A percentile compares a stretch with the other conserved stretches of the same genome.
Evolutionary conservation across 2,888 invertebrate genomes (phyloP).

Genomic region (Amblyjoppa proteus): DNA sequence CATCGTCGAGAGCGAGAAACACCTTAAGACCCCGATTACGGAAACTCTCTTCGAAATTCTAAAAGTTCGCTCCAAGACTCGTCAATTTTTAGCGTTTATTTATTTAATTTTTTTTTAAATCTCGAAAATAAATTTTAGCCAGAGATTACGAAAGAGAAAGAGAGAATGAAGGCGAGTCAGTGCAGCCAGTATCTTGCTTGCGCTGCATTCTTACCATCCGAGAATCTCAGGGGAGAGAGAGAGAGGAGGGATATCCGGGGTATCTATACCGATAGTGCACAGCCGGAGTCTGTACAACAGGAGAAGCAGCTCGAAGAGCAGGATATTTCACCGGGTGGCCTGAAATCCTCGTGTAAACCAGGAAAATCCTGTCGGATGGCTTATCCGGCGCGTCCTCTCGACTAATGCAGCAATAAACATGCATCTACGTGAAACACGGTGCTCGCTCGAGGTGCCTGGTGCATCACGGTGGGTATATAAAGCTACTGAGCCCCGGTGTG

Average conservation of each 20-base stretch:
- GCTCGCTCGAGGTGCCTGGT: conserved; percentile 54
- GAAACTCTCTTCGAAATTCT: background rate
- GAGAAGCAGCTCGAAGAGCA: conserved; percentile 36
- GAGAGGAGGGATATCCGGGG: background rate
- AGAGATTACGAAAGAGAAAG: conserved; percentile 6
- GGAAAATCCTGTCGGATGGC: conserved; percentile 75
- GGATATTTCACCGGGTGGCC: conserved; percentile 75
- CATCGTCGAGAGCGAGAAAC: background rate
- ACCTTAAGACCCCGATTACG: background rate
- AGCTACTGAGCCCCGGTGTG: conserved; percentile 41
- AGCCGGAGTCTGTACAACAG: conserved; percentile 5
- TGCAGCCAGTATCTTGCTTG: conserved; percentile 20
- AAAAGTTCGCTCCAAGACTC: background rate
- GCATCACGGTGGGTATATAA: conserved; percentile 54
- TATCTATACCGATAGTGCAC: conserved; percentile 47
- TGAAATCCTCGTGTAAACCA: conserved; percentile 78
- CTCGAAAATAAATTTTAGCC: background rate
- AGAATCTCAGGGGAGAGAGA: conserved; percentile 42
- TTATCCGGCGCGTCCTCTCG: conserved; percentile 65
- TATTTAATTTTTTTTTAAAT: background rate
- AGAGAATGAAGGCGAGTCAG: conserved; percentile 20
- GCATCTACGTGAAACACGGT: conserved; percentile 77
- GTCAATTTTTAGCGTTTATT: background rate
- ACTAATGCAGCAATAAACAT: conserved; percentile 81
- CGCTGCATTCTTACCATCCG: conserved; percentile 37